Evolutionary conservation across 2,888 invertebrate genomes (phyloP).

Genomic region (Ceramica pisi): DNA sequence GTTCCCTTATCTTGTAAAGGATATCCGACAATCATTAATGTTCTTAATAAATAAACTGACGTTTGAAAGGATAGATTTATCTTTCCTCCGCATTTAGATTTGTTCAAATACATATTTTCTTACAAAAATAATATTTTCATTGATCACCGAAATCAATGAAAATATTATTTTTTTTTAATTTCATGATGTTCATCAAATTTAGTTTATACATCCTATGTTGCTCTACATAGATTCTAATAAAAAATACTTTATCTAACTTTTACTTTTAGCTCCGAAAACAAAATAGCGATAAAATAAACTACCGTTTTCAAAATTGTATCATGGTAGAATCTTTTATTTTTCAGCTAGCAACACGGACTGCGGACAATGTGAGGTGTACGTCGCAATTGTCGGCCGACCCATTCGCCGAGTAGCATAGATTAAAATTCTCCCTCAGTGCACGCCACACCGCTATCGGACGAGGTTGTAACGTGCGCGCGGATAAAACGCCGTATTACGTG

Average conservation of each 20-base stretch:
- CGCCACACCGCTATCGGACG: slow-evolving; percentile 38
- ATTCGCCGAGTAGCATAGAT: slow-evolving; percentile 52
- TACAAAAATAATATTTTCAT: too few relatives aligned
- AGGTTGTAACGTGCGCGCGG: slow-evolving; percentile 54
- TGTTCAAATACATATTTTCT: background rate
- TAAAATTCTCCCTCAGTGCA: slow-evolving; percentile 49
- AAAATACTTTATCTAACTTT: background rate
- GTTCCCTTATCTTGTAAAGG: slow-evolving; percentile 27
- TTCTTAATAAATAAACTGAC: slow-evolving; percentile 32
- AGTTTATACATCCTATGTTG: background rate
- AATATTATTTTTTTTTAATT: too few relatives aligned
- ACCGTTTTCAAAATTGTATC: slow-evolving; percentile 37
- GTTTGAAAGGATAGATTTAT: slow-evolving; percentile 22
- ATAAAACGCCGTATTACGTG: slow-evolving; percentile 57
- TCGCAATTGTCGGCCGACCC: slow-evolving; percentile 55
- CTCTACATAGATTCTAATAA: background rate
- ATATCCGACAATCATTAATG: slow-evolving; percentile 38
- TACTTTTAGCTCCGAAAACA: background rate
- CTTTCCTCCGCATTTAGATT: slow-evolving; percentile 7
- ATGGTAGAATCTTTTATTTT: slow-evolving; percentile 51
- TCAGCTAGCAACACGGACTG: slow-evolving; percentile 62
- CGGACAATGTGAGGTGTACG: slow-evolving; percentile 62
- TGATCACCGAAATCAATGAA: too few relatives aligned
- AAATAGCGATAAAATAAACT: slow-evolving; percentile 3
- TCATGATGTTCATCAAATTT: background rate